Percentiles rank a stretch among this genome's conserved stretches.
Evolutionary conservation across 2,888 invertebrate genomes (phyloP).

Genomic region (Tuta absoluta): DNA sequence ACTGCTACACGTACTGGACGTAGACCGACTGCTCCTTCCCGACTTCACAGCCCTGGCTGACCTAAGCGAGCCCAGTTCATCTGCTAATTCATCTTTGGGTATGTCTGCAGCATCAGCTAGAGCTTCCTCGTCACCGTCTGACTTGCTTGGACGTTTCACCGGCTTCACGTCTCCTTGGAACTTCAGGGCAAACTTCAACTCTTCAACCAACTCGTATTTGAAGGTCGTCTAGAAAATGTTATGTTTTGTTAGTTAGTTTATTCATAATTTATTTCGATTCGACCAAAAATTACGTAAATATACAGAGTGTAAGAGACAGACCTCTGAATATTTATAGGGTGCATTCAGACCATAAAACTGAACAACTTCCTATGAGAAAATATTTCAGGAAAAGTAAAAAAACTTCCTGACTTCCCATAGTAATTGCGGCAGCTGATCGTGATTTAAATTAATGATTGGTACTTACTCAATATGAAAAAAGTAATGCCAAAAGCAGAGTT

Average conservation of each 20-base stretch:
- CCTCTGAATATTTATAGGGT: too few species aligned
- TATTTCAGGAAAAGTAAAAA: too few species aligned
- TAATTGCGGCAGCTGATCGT: too few species aligned
- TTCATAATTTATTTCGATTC: neutral
- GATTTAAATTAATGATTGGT: too few species aligned
- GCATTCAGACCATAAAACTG: too few species aligned
- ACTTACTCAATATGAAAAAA: too few species aligned
- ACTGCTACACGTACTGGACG: slow-evolving; percentile 58
- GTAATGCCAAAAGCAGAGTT: too few species aligned
- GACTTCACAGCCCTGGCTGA: slow-evolving; percentile 50
- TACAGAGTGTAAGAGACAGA: neutral
- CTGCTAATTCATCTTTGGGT: slow-evolving; percentile 59
- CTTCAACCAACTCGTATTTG: slow-evolving; percentile 81
- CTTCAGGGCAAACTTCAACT: slow-evolving; percentile 83
- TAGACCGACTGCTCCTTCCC: slow-evolving; percentile 48
- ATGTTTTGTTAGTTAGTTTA: neutral
- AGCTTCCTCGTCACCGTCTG: slow-evolving; percentile 59
- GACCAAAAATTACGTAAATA: too few species aligned
- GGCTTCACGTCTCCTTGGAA: slow-evolving; percentile 84
- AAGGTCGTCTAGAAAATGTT: slow-evolving; percentile 75
- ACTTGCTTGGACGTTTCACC: slow-evolving; percentile 66
- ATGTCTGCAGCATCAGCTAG: slow-evolving; percentile 54
- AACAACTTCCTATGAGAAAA: too few species aligned
- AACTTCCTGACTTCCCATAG: too few species aligned
- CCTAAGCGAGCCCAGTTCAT: slow-evolving; percentile 62